Conservation (phyloP, 2,888 invertebrate genomes). For the Clanis bilineata region DNA sequence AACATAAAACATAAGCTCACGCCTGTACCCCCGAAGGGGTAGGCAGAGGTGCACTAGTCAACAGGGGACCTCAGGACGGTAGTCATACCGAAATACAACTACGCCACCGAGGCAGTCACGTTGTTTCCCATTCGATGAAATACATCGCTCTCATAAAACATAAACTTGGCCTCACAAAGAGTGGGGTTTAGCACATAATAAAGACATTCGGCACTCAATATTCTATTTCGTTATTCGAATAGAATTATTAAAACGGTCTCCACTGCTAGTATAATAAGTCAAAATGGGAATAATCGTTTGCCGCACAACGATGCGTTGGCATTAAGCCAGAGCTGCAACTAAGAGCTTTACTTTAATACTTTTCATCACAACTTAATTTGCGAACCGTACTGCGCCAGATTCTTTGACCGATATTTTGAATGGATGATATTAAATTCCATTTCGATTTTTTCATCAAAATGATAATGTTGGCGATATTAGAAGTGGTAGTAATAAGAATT, state of each 20-base stretch:
- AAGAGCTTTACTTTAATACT: slow-evolving; percentile 52
- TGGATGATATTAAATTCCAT: slow-evolving; percentile 6
- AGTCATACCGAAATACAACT: too few relatives aligned
- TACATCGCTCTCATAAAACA: neutral
- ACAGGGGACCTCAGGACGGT: too few relatives aligned
- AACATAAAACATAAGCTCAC: too few relatives aligned
- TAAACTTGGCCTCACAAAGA: slow-evolving; percentile 16
- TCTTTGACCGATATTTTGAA: slow-evolving; percentile 9
- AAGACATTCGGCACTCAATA: slow-evolving; percentile 4
- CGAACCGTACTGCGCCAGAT: slow-evolving; percentile 10
- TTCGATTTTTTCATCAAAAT: neutral
- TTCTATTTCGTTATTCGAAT: slow-evolving; percentile 25
- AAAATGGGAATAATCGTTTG: slow-evolving; percentile 54
- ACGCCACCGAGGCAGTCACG: neutral
- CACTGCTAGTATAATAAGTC: slow-evolving; percentile 39
- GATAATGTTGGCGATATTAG: slow-evolving; percentile 2
- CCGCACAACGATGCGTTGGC: slow-evolving; percentile 43
- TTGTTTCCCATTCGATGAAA: neutral
- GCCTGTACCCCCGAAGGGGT: too few relatives aligned
- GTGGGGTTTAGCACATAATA: slow-evolving; percentile 13
- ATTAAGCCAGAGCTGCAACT: slow-evolving; percentile 50
- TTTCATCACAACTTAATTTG: slow-evolving; percentile 34
- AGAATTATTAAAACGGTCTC: slow-evolving; percentile 39
- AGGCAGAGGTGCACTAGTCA: too few relatives aligned
- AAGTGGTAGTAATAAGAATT: neutral